Conservation (phyloP, 2,888 invertebrate species). For the Lochmaea crataegi region DNA sequence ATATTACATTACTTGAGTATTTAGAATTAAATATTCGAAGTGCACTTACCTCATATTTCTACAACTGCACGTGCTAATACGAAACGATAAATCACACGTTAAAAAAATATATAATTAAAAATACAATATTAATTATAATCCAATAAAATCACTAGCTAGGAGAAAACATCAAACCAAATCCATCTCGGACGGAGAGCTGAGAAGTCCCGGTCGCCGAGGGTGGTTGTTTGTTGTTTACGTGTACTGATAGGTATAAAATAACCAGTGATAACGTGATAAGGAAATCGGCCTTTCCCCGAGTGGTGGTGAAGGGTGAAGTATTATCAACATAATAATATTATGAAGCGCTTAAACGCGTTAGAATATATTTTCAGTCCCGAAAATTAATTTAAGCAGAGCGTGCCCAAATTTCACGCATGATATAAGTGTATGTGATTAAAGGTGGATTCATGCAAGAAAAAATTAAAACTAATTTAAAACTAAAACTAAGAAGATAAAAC, state of each 20-base stretch:
- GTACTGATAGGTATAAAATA: not conserved
- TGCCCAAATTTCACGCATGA: too few relatives aligned
- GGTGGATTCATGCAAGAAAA: too few relatives aligned
- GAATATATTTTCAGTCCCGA: too few relatives aligned
- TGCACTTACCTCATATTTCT: too few relatives aligned
- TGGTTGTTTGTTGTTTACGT: not conserved
- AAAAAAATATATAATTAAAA: constrained; percentile 7
- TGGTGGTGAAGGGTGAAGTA: not conserved
- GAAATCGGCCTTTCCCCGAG: not conserved
- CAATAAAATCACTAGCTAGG: too few relatives aligned
- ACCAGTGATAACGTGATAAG: not conserved
- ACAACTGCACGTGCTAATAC: constrained; percentile 5
- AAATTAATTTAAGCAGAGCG: too few relatives aligned
- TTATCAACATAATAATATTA: not conserved
- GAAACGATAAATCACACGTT: constrained; percentile 5
- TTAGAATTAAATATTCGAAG: not conserved
- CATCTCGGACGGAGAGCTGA: not conserved
- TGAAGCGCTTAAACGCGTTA: not conserved
- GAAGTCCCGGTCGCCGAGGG: too few relatives aligned
- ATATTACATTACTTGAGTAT: constrained; percentile 2
- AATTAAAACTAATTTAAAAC: too few relatives aligned
- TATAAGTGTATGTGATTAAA: too few relatives aligned
- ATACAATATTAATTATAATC: not conserved
- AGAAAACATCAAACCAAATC: too few relatives aligned
- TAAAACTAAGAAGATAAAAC: too few relatives aligned